phyloP scores from a whole-genome alignment of 2,113 vertebrate genomes.

The Neodontobutis hainanensis region DNA sequence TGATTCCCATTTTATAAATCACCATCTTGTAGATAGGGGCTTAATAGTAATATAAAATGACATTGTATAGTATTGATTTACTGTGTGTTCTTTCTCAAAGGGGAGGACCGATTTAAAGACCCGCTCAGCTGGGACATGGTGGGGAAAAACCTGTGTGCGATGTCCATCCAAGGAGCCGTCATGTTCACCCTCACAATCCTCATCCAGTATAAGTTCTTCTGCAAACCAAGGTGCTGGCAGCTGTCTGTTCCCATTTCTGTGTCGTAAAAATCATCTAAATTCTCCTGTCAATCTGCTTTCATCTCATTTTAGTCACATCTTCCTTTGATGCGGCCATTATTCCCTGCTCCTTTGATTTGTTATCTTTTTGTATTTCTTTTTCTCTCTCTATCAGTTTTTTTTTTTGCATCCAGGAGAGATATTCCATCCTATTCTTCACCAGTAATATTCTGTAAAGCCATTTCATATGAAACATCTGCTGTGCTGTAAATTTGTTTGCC shows the following conservation, averaged over 20 bases:
- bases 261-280: background rate
- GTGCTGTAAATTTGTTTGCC: slow-evolving; percentile 12
- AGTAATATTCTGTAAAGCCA: slow-evolving; percentile 3
- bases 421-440: background rate
- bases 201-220: slow-evolving; percentile 97
- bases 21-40: slow-evolving; percentile 14
- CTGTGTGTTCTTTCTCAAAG: slow-evolving; percentile 63
- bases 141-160: slow-evolving; percentile 93
- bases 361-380: background rate
- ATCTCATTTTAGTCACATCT: background rate
- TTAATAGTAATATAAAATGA: slow-evolving; percentile 8
- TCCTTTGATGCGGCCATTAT: background rate
- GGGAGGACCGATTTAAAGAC: slow-evolving; percentile 90
- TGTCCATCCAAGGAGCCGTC: slow-evolving; percentile 88
- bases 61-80: background rate
- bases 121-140: slow-evolving; percentile 95
- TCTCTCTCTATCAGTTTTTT: slow-evolving; percentile 7
- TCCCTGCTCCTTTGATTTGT: slow-evolving; percentile 5
- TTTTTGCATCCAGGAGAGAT: background rate
- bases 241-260: background rate
- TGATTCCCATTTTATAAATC: slow-evolving; percentile 25
- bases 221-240: slow-evolving; percentile 84
- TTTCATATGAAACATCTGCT: slow-evolving; percentile 43
- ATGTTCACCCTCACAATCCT: slow-evolving; percentile 92
- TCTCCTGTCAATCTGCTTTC: background rate